phyloP scores from a whole-genome alignment of 2,797 vertebrate species.

The Aphelocoma californica region DNA sequence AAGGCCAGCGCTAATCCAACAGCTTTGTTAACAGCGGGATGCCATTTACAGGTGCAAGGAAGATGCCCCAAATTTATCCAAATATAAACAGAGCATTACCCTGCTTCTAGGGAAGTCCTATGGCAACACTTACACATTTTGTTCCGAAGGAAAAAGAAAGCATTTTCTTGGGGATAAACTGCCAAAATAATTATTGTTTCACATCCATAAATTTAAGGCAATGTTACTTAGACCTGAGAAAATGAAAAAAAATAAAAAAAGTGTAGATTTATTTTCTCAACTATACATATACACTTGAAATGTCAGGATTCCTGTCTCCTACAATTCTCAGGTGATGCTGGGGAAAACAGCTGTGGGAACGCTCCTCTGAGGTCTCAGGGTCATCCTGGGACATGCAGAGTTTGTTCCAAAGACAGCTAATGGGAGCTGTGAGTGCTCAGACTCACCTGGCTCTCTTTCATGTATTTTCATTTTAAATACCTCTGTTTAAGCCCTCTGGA shows the following conservation, averaged over 20 bases:
- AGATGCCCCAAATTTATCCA: constrained; percentile 6
- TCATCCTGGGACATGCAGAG: neutral
- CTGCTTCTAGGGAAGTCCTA: constrained; percentile 25
- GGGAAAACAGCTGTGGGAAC: neutral
- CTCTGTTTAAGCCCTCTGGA: neutral
- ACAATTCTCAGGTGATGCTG: neutral
- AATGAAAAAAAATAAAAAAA: neutral
- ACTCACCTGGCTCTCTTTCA: neutral
- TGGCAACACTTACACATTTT: constrained; percentile 25
- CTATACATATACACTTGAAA: neutral
- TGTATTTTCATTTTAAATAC: neutral
- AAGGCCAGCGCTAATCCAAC: constrained; percentile 69
- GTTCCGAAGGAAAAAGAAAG: constrained; percentile 30
- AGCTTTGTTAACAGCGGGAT: constrained; percentile 63
- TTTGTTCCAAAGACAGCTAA: neutral
- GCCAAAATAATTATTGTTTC: constrained; percentile 28
- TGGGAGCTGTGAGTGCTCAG: neutral
- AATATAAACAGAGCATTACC: constrained; percentile 45
- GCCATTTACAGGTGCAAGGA: constrained; percentile 51
- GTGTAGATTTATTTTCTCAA: constrained; percentile 22
- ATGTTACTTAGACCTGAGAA: constrained; percentile 69
- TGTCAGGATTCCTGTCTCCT: neutral
- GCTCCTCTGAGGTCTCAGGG: neutral
- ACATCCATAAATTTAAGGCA: constrained; percentile 73
- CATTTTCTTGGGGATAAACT: constrained; percentile 52